A percentile compares a stretch with the other conserved stretches of the same genome.
These are phyloP conservation scores for Cardiocondyla obscurior DNA, from an alignment of 1,140 invertebrate species.

Conservation along the genomic window DNA sequence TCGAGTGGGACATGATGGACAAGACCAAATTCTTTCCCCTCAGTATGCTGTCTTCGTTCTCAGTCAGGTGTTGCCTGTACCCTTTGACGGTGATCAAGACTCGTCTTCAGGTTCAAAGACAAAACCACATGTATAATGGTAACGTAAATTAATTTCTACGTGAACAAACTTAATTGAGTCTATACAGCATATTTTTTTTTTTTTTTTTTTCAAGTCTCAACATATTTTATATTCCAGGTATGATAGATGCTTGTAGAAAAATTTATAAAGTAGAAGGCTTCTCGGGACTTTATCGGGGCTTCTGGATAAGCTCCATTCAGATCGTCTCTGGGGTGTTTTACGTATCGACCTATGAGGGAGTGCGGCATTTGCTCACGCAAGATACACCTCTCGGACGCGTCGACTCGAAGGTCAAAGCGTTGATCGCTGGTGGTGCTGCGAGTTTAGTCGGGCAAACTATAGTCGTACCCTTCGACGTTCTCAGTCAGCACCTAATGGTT, in stretches of 20 bases:
- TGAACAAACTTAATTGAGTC: neutral
- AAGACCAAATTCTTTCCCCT: constrained; percentile 96
- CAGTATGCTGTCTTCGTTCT: constrained; percentile 94
- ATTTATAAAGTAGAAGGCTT: constrained; percentile 95
- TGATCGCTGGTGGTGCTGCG: constrained; percentile 93
- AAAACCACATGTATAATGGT: constrained; percentile 92
- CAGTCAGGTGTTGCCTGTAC: constrained; percentile 95
- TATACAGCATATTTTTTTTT: too few relatives aligned
- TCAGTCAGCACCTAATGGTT: constrained; percentile 98
- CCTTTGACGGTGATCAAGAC: constrained; percentile 99
- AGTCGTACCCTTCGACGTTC: constrained; percentile 97
- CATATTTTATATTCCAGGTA: constrained; percentile 84
- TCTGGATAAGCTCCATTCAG: constrained; percentile 95
- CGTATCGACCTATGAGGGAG: constrained; percentile 97
- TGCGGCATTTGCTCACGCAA: constrained; percentile 91
- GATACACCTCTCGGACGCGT: constrained; percentile 82
- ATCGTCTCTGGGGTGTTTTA: constrained; percentile 95
- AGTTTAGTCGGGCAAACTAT: constrained; percentile 97
- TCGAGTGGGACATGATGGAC: constrained; percentile 99
- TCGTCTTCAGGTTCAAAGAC: constrained; percentile 94
- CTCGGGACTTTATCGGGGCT: constrained; percentile 95
- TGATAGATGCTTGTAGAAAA: constrained; percentile 95
- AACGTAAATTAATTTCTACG: constrained; percentile 42
- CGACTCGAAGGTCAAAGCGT: constrained; percentile 87
- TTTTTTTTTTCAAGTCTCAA: too few relatives aligned